Conservation (phyloP, 2,797 vertebrate genomes). For the Sebastes iracundus region DNA sequence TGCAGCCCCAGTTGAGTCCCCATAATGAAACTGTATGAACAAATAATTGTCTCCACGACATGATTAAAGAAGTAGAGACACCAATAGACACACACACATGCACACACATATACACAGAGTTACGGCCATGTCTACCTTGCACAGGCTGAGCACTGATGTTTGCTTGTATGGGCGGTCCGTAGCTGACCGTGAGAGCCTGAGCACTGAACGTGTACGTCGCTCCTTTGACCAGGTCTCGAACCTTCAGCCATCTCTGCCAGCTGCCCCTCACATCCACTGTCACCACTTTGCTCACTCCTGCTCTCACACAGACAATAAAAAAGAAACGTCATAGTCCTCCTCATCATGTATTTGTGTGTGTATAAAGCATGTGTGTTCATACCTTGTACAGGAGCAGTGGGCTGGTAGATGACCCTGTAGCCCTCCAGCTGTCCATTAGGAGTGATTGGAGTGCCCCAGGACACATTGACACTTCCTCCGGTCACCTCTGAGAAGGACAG, state of each 20-base stretch:
- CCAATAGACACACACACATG: not conserved
- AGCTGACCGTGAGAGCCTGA: constrained; percentile 92
- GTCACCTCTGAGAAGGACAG: constrained; percentile 94
- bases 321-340: not conserved
- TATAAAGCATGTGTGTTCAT: not conserved
- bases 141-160: constrained; percentile 92
- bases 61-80: not conserved
- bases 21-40: not conserved
- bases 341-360: not conserved
- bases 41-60: not conserved
- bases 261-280: constrained; percentile 94
- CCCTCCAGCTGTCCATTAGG: constrained; percentile 94
- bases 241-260: constrained; percentile 95
- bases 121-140: constrained; percentile 80
- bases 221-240: constrained; percentile 91
- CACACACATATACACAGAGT: not conserved
- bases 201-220: constrained; percentile 90
- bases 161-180: constrained; percentile 87
- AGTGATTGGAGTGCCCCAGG: constrained; percentile 90
- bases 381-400: constrained; percentile 92
- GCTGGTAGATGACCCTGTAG: constrained; percentile 93
- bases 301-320: not conserved
- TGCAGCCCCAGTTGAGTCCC: not conserved
- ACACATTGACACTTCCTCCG: constrained; percentile 90
- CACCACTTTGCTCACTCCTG: constrained; percentile 96